Evolutionary conservation across 2,113 vertebrate genomes (phyloP).

Genomic region (Stegastes partitus): DNA sequence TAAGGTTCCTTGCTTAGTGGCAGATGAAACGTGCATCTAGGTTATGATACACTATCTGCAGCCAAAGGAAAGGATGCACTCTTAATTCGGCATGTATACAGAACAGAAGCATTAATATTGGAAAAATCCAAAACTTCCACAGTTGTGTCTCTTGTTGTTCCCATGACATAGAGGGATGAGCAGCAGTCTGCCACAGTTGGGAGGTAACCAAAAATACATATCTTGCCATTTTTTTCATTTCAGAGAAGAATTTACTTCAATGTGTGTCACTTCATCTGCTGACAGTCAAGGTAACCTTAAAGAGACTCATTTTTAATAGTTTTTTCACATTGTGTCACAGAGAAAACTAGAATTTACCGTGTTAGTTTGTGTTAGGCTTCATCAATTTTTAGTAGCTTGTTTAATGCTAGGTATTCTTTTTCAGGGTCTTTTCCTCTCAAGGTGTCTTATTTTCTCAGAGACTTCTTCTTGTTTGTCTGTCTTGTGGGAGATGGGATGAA

Average conservation of each 20-base stretch:
- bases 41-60: too few species aligned
- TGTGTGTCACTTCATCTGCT: not conserved
- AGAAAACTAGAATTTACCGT: too few species aligned
- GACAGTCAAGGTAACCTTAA: not conserved
- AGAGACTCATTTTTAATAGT: not conserved
- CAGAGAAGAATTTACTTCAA: too few species aligned
- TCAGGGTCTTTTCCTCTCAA: too few species aligned
- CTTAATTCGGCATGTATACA: not conserved
- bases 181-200: not conserved
- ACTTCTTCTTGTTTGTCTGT: too few species aligned
- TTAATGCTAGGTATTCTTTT: too few species aligned
- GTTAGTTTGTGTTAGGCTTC: too few species aligned
- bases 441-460: too few species aligned
- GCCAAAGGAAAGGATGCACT: accelerated
- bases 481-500: too few species aligned
- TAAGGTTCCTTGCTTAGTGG: not conserved
- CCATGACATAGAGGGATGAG: not conserved
- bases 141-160: conserved; percentile 23
- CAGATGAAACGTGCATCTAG: not conserved
- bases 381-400: too few species aligned
- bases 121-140: conserved; percentile 2
- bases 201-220: not conserved
- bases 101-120: not conserved
- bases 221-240: not conserved
- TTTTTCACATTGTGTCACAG: not conserved